Conservation (phyloP, 1,140 invertebrate genomes). For the Euwallacea fornicatus region DNA sequence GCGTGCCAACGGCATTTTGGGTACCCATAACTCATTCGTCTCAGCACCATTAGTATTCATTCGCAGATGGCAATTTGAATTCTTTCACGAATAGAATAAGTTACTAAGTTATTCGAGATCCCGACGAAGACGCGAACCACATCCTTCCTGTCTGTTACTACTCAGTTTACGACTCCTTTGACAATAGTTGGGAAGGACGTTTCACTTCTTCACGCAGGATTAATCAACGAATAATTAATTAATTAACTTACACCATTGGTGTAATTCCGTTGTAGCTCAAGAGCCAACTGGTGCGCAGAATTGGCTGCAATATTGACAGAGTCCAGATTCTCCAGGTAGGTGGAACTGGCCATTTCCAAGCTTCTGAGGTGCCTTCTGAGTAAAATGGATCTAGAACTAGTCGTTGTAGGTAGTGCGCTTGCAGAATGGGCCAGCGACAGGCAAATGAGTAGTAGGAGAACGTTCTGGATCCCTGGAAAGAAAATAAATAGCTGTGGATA, state of each 20-base stretch:
- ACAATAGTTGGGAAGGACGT: not conserved
- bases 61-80: slow-evolving; percentile 21
- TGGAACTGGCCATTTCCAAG: not conserved
- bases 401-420: slow-evolving; percentile 12
- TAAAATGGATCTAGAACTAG: not conserved
- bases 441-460: slow-evolving; percentile 45
- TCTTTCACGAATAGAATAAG: slow-evolving; percentile 17
- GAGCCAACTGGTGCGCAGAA: too few species aligned
- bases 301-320: too few species aligned
- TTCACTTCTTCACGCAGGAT: not conserved
- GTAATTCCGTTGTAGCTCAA: too few species aligned
- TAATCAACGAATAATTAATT: too few species aligned
- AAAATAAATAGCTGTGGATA: slow-evolving; percentile 11
- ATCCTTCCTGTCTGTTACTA: slow-evolving; percentile 28
- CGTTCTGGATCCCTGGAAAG: slow-evolving; percentile 47
- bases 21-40: not conserved
- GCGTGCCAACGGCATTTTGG: slow-evolving; percentile 19
- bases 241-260: too few species aligned
- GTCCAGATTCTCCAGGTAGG: too few species aligned
- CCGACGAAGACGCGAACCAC: slow-evolving; percentile 18
- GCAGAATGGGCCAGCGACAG: slow-evolving; percentile 26
- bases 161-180: too few species aligned
- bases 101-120: slow-evolving; percentile 27
- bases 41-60: slow-evolving; percentile 16
- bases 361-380: not conserved